These are phyloP conservation scores for Opisthocomus hoazin DNA, from an alignment of 2,113 vertebrate genomes.

Conservation along the genomic window DNA sequence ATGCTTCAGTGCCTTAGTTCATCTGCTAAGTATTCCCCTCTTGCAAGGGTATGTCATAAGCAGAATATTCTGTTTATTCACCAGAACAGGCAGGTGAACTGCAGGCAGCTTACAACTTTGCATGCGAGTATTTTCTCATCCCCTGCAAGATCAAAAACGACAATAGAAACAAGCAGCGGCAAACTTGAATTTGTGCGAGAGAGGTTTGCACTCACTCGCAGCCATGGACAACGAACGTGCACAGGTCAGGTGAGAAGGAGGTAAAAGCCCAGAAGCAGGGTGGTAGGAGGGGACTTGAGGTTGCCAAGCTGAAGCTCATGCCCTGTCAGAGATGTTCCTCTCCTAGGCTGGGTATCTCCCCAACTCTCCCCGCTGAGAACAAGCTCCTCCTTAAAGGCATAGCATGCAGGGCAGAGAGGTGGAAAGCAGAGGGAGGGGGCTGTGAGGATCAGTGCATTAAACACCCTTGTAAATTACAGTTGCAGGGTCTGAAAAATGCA, in stretches of 20 bases:
- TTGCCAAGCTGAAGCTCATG: background rate
- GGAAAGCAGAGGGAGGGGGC: background rate
- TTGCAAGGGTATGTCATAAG: background rate
- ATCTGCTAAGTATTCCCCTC: background rate
- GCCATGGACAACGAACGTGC: accelerated
- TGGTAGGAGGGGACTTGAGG: background rate
- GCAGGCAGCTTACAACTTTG: background rate
- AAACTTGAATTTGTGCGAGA: background rate
- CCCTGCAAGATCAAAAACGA: background rate
- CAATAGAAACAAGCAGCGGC: background rate
- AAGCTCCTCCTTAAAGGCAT: accelerated
- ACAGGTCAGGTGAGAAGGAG: background rate
- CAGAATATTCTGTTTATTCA: background rate
- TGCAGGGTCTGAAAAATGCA: background rate
- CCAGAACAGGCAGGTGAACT: background rate
- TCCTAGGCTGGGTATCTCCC: background rate
- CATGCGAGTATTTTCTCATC: background rate
- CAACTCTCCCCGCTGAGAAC: background rate
- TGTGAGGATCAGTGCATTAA: background rate
- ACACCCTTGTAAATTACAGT: background rate
- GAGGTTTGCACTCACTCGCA: background rate
- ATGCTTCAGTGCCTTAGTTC: background rate
- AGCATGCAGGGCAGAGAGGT: background rate
- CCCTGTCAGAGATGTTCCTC: background rate
- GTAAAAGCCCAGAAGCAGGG: background rate